Base-by-base conservation (phyloP, 2,888 invertebrate species). In the Trissonchulus latispiculum region DNA sequence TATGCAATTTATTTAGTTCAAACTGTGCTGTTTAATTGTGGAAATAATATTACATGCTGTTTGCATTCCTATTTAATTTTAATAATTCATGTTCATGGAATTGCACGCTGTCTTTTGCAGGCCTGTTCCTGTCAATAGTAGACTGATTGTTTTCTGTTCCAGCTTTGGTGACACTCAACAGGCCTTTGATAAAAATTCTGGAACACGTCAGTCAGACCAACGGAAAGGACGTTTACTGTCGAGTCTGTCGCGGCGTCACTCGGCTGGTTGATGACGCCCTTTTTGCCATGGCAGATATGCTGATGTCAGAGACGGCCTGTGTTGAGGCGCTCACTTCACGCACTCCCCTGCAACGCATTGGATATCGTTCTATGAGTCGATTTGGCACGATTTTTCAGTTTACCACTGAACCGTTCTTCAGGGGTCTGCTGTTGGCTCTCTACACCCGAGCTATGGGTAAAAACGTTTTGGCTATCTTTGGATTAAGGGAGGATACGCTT, bases 251-350 rank as follows among this genome's bases (percentile, higher is more conserved):
- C 62, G 66, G 80, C 61, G 78, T 81, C 66, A 78, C 78, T 72
- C 75, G 77, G 67, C 76, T 81, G 0, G 75, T 81, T 36, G 80
- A 81, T 66, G 69, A 76, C 8, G 78, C 81, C 36, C 75, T 81
- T 67, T 66, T 75, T 61, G 70, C 67, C 1, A 76, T 80, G 33
- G 76, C 79, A 3, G 75, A 75, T 59, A 75, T 77, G n/a, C 76
- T 81, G 69, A 76, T 78, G 36, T 77, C 77, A 35, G 81, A 81
- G 72, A 68, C 3, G 15, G 8, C 36, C n/a, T 36, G 36, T 8
- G 2, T 61, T 72, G 75, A 75, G 1, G 75, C 74, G 32, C 71
- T 81, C 35, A 76, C 76, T 28, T 61, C 77, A 76, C 77, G 78
- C 61, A 71, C 77, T 15, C 77, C 78, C 1, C 2, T 66, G 32